A percentile compares a stretch with the other conserved stretches of the same genome.
Evolutionary conservation across 1,140 invertebrate species (phyloP).

Genomic region (Meteorus sp.): DNA sequence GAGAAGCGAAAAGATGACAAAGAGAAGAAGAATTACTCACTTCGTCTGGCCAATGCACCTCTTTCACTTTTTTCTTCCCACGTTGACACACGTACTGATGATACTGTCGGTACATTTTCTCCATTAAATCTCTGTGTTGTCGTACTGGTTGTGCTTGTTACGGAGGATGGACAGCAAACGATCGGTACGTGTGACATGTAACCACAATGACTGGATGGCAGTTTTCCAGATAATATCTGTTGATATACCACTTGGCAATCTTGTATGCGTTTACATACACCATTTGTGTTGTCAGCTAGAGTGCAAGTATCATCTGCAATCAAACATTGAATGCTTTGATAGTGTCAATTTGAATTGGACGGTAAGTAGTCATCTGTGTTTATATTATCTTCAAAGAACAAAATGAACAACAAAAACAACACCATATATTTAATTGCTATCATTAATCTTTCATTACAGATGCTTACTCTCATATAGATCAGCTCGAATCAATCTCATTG

Average conservation of each 20-base stretch:
- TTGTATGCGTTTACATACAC: conserved; percentile 32
- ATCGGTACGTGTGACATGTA: conserved; percentile 31
- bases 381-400: background rate
- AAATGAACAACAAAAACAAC: too few species aligned
- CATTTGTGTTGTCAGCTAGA: conserved; percentile 11
- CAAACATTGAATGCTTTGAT: too few species aligned
- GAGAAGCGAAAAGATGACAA: too few species aligned
- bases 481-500: too few species aligned
- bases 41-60: conserved; percentile 26
- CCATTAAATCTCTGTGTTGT: background rate
- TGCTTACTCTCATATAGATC: too few species aligned
- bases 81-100: background rate
- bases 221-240: conserved; percentile 32
- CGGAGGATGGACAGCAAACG: conserved; percentile 46
- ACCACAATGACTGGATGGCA: conserved; percentile 31
- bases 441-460: too few species aligned
- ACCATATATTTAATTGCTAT: too few species aligned
- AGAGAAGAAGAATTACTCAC: conserved; percentile 25
- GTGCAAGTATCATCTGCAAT: conserved; percentile 36
- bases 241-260: conserved; percentile 40
- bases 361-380: background rate
- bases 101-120: background rate
- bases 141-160: background rate
- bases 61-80: background rate
- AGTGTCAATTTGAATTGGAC: too few species aligned